Base-by-base conservation (phyloP, 2,113 vertebrate species). In the Trichechus manatus region DNA sequence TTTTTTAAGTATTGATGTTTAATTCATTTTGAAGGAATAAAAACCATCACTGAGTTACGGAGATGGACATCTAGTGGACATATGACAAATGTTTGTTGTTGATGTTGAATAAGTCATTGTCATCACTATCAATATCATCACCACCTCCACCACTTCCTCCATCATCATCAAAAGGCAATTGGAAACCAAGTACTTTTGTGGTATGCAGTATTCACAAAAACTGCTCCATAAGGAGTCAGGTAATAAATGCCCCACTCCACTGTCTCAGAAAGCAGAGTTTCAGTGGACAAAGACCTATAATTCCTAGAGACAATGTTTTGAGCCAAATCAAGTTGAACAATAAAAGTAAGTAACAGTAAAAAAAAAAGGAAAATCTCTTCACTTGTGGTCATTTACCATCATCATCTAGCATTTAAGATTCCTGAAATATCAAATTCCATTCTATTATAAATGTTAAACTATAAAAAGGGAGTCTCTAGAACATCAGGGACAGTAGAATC, bases 201-300 rank as follows among this genome's bases (percentile, higher is more conserved):
- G 33, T 20, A 33, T 33, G 5, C 3, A 20, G 77, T 39, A n/a
- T 63, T 66, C 36, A 87, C 4, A 59, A 78, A 56, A 84, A 93
- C 20, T 44, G 42, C 36, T 4, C 63, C 50, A 22, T 19, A 27
- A 74, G 19, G 27, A 82, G 19, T 91, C 29, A 78, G 31, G 50
- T 39, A 87, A 83, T 61, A 79, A 59, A 70, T 13, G 6, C 36
- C 59, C 64, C 81, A 79, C 25, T 70, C 64, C 81, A 79, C 25
- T 93, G 91, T 78, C 56, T 94, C 82, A 84, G 59, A 75, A 93
- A 91, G 61, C 33, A 61, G n/a, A 93, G n/a, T 47, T 61, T 78
- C 64, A 92, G 6, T 72, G 44, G 17, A 96, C 17, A 84, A 75
- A 93, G 25, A 61, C 56, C 39, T 59, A 3, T 23, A 72, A 66